These are phyloP conservation scores for Spisula solida DNA, from an alignment of 2,888 invertebrate genomes.

Conservation along the genomic window DNA sequence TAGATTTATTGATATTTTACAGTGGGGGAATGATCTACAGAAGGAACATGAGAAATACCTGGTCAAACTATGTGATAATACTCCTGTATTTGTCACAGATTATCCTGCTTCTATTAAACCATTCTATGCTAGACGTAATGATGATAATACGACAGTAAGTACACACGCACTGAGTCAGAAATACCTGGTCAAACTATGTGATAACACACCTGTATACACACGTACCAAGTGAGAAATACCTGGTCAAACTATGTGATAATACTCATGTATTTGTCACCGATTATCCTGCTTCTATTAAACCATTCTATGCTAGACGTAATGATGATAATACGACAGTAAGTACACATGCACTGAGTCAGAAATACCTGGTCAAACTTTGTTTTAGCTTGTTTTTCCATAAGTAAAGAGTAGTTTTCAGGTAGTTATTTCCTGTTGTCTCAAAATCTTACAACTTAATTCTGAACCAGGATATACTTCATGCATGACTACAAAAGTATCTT, in stretches of 20 bases:
- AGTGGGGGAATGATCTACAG: conserved; percentile 91
- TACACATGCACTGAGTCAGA: too few species aligned
- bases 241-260: conserved; percentile 92
- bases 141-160: conserved; percentile 90
- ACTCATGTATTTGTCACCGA: conserved; percentile 95
- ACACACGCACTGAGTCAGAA: too few species aligned
- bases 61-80: conserved; percentile 91
- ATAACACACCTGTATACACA: too few species aligned
- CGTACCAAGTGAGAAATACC: conserved; percentile 94
- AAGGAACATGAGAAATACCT: conserved; percentile 97
- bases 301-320: conserved; percentile 96
- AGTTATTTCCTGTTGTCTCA: too few species aligned
- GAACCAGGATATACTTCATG: too few species aligned
- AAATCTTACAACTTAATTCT: too few species aligned
- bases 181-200: too few species aligned
- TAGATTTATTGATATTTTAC: conserved; percentile 32
- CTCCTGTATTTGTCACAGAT: conserved; percentile 95
- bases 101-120: conserved; percentile 97
- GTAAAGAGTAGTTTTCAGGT: too few species aligned
- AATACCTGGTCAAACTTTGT: too few species aligned
- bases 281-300: conserved; percentile 96
- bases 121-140: conserved; percentile 95
- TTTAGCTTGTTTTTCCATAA: too few species aligned
- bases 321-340: conserved; percentile 90
- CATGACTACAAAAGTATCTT: too few species aligned